Percentiles rank a stretch among this genome's conserved stretches.
Evolutionary conservation across 2,113 vertebrate species (phyloP).

Genomic region (Nyctibius bracteatus): DNA sequence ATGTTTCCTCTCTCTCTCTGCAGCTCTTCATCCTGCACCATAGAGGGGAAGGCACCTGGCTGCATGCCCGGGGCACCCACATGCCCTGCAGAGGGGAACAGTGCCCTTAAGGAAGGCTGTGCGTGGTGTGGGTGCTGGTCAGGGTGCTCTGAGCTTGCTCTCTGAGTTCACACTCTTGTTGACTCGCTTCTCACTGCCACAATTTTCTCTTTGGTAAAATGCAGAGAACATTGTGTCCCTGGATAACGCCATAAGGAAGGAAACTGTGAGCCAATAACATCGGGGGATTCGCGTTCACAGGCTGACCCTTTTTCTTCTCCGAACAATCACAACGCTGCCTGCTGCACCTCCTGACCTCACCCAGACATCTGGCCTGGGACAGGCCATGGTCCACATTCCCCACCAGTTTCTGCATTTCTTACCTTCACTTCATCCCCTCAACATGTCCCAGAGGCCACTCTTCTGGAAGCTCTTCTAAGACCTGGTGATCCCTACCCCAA

Average conservation of each 20-base stretch:
- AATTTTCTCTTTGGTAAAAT: neutral
- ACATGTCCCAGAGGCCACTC: neutral
- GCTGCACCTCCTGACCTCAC: neutral
- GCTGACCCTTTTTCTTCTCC: neutral
- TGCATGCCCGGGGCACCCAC: accelerated
- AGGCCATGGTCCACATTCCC: neutral
- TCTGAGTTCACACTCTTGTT: neutral
- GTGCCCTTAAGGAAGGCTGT: neutral
- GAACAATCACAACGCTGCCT: accelerated
- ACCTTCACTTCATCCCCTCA: neutral
- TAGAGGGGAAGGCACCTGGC: neutral
- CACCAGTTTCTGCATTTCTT: neutral
- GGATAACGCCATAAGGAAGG: neutral
- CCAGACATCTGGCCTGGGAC: neutral
- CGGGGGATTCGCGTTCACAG: neutral
- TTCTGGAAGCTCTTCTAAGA: neutral
- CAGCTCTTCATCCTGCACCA: accelerated
- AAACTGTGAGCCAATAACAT: neutral
- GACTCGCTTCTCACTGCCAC: neutral
- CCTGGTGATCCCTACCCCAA: neutral
- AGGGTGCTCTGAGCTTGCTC: neutral
- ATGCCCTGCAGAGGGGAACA: neutral
- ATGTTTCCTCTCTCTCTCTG: neutral
- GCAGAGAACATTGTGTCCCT: neutral
- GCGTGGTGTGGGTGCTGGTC: neutral